These are phyloP conservation scores for Acromyrmex heyeri DNA, from an alignment of 1,140 invertebrate species.

Conservation along the genomic window DNA sequence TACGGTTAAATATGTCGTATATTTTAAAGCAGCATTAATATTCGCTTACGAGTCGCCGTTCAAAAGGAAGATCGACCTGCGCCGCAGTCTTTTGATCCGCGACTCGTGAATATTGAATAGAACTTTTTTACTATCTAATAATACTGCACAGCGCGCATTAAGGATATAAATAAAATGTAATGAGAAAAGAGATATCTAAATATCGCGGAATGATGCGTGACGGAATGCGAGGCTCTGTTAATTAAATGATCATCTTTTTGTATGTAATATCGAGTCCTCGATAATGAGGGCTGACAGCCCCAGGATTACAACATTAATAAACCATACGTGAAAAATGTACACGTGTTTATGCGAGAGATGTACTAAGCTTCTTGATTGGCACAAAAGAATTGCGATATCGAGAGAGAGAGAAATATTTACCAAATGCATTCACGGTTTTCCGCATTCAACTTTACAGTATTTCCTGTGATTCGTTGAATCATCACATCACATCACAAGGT, in stretches of 20 bases:
- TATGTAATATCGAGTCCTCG: neutral
- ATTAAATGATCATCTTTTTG: neutral
- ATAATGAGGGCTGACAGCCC: neutral
- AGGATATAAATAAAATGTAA: conserved; percentile 25
- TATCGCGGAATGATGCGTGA: conserved; percentile 4
- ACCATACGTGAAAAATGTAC: neutral
- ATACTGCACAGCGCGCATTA: neutral
- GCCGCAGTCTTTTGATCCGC: neutral
- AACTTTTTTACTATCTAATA: conserved; percentile 8
- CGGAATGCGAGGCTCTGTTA: neutral
- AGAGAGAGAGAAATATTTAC: conserved; percentile 6
- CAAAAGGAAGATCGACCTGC: neutral
- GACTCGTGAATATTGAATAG: conserved; percentile 37
- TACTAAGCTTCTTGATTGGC: neutral
- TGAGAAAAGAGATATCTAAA: neutral
- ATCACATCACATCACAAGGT: conserved; percentile 65
- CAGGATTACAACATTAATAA: conserved; percentile 1
- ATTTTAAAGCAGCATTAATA: conserved; percentile 27
- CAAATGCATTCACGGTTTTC: neutral
- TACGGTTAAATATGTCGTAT: neutral
- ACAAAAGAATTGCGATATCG: neutral
- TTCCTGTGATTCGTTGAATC: conserved; percentile 42
- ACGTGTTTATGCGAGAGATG: neutral
- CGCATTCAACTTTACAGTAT: neutral
- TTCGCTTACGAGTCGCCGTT: neutral